These are phyloP conservation scores for Oxyscelio sp. DNA, from an alignment of 2,888 invertebrate species.

Conservation along the genomic window DNA sequence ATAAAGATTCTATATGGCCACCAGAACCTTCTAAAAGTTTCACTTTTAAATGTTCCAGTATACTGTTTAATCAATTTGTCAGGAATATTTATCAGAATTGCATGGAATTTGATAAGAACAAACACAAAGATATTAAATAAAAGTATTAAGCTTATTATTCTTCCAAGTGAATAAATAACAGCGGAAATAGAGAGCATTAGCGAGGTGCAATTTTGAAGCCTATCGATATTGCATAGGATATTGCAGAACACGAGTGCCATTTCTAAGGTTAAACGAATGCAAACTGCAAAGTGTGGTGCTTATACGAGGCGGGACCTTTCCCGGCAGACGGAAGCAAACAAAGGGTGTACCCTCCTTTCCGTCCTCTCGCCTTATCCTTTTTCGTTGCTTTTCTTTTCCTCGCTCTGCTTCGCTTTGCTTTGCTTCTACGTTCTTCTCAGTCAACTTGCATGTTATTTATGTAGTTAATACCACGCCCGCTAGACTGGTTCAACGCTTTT, in stretches of 20 bases:
- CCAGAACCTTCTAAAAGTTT: no score
- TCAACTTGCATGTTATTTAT: conserved; percentile 82
- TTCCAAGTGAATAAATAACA: conserved; percentile 2
- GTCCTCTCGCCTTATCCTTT: conserved; percentile 61
- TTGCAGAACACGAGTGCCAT: conserved; percentile 57
- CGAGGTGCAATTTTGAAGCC: conserved; percentile 45
- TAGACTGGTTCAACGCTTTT: conserved; percentile 80
- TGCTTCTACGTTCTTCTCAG: conserved; percentile 71
- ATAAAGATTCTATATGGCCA: no score
- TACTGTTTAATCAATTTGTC: background rate
- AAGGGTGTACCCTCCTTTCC: conserved; percentile 71
- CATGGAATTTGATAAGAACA: background rate
- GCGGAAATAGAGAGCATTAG: conserved; percentile 21
- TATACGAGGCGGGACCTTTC: conserved; percentile 63
- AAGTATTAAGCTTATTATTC: conserved; percentile 14
- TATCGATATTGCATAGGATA: conserved; percentile 62
- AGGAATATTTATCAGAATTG: background rate
- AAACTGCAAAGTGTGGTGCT: conserved; percentile 75
- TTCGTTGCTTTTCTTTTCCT: conserved; percentile 68
- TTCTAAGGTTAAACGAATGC: conserved; percentile 78
- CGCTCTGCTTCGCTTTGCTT: conserved; percentile 58
- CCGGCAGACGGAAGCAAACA: conserved; percentile 66
- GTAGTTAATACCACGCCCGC: conserved; percentile 85
- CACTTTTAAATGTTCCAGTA: no score
- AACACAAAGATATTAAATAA: background rate